These are phyloP conservation scores for Hypselothyrea guttata DNA, from an alignment of 2,888 invertebrate genomes.

Conservation along the genomic window DNA sequence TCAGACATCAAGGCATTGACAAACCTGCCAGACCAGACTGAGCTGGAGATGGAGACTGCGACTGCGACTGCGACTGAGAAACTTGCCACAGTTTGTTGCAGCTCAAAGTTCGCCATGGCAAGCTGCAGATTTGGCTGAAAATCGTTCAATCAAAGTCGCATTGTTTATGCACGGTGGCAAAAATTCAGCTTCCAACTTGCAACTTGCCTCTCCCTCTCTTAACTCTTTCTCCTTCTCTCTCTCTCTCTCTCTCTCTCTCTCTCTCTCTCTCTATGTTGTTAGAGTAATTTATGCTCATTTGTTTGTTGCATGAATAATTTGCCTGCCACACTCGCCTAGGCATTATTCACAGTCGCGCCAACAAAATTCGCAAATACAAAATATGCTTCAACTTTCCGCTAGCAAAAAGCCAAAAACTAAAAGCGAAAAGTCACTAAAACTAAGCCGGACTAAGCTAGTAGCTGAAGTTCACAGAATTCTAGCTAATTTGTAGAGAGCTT, in stretches of 20 bases:
- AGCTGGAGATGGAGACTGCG: neutral
- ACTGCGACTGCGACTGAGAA: neutral
- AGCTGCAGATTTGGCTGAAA: constrained; percentile 54
- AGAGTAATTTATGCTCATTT: constrained; percentile 75
- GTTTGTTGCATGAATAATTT: constrained; percentile 73
- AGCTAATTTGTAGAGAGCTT: too few species aligned
- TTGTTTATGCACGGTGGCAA: constrained; percentile 50
- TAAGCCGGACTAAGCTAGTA: too few species aligned
- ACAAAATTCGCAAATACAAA: neutral
- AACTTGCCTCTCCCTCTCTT: too few species aligned
- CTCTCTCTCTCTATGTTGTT: constrained; percentile 10
- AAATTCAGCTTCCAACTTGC: too few species aligned
- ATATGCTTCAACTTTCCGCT: neutral
- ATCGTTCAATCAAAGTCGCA: constrained; percentile 72
- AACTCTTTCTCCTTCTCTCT: too few species aligned
- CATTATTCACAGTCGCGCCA: constrained; percentile 37
- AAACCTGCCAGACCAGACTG: constrained; percentile 36
- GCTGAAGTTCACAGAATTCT: too few species aligned
- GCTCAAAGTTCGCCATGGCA: constrained; percentile 11
- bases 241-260: constrained; percentile 14
- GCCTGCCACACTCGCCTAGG: constrained; percentile 55
- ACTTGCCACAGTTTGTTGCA: constrained; percentile 7
- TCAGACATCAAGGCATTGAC: constrained; percentile 11
- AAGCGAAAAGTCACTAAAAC: too few species aligned
- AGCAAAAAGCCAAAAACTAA: too few species aligned